Conservation (phyloP, 2,797 vertebrate genomes). For the Lindbergichthys nudifrons region DNA sequence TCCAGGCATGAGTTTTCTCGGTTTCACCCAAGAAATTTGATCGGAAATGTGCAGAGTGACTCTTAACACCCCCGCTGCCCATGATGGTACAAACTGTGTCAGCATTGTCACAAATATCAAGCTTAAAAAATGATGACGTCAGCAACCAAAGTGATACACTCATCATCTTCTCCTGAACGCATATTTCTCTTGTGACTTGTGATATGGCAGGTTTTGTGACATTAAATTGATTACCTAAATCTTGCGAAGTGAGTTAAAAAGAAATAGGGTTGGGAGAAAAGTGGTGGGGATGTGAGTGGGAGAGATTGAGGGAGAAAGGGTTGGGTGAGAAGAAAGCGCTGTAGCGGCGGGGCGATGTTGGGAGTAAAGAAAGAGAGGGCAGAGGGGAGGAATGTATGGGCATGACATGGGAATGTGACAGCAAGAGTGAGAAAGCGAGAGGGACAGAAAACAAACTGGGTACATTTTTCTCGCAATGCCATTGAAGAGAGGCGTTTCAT, state of each 20-base stretch:
- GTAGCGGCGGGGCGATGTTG: constrained; percentile 66
- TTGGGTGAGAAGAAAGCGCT: constrained; percentile 69
- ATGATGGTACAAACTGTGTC: constrained; percentile 69
- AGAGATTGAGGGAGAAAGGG: constrained; percentile 36
- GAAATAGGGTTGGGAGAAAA: constrained; percentile 34
- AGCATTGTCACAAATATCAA: constrained; percentile 69
- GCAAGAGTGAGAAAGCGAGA: constrained; percentile 85
- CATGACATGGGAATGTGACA: constrained; percentile 86
- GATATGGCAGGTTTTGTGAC: constrained; percentile 19
- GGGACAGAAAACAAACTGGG: constrained; percentile 86
- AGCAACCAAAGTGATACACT: constrained; percentile 55
- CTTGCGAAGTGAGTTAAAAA: constrained; percentile 4
- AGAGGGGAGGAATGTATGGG: constrained; percentile 87
- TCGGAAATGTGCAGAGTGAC: constrained; percentile 72
- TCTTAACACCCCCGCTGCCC: constrained; percentile 67
- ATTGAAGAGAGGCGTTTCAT: constrained; percentile 87
- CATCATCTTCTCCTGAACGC: constrained; percentile 27
- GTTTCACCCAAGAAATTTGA: constrained; percentile 76
- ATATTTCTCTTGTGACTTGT: constrained; percentile 25
- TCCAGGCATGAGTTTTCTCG: constrained; percentile 71
- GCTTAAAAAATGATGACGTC: constrained; percentile 44
- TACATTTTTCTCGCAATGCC: constrained; percentile 84
- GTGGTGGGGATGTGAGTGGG: constrained; percentile 30
- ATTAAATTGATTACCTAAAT: constrained; percentile 25
- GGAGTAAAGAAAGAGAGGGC: constrained; percentile 78